Evolutionary conservation across 2,113 vertebrate species (phyloP), one percentile per base, ranked within the genome.

Genomic region (Myanophis thanlyinensis): DNA sequence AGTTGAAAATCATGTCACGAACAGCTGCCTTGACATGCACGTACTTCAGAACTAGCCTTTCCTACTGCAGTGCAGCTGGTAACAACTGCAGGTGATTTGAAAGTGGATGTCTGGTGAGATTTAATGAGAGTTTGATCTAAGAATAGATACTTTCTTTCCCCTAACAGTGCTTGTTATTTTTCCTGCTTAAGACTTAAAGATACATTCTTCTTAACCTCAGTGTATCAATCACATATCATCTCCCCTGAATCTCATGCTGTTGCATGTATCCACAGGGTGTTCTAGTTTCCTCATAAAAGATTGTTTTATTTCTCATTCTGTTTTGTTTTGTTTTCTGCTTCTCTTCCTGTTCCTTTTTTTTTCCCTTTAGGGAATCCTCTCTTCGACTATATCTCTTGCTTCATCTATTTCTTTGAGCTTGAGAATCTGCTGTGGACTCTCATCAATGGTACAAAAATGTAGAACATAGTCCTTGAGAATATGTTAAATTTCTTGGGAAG

Each of bases 401-500:
- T 90, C 44, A 3, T 23, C 40, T 44, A n/a, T 89, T 95, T 88
- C 59, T 62, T 89, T 89, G 46, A 94, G 90, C 93, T 96, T 20
- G 0, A 86, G 67, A 80, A 91, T 20, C 23, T 89, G 49, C 90
- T 94, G 35, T 80, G 89, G 25, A 1, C 35, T 22, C 40, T 56
- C 62, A 89, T 47, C 30, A 51, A 10, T 13, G 12, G 73, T 52
- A 92, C 73, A 89, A 51, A 93, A 93, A 89, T 22, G 73, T 67
- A 90, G 46, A 87, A 46, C 25, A 4, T 59, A 30, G 53, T 91
- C 22, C 59, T 88, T 80, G 49, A n/a, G 88, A 80, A 89, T 93
- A 88, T 92, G 0, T 59, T 84, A 23, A 62, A 59, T 30, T 53
- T 46, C 85, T 89, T 89, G 18, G 90, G 87, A 85, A 67, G 89